Conservation (phyloP, 2,888 invertebrate genomes). For the Eristalis arbustorum region DNA sequence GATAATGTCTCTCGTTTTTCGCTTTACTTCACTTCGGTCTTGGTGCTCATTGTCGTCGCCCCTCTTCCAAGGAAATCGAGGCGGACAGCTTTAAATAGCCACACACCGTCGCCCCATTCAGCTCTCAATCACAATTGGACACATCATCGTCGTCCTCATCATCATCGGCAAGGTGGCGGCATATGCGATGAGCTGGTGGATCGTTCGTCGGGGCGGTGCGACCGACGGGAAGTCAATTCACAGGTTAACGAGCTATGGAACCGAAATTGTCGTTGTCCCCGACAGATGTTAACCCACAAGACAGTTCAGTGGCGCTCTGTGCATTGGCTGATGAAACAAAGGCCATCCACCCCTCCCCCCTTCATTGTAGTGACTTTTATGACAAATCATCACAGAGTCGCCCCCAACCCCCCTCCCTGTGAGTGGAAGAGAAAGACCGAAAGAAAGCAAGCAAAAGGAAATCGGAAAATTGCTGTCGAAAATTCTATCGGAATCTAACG, state of each 20-base stretch:
- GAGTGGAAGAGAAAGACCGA: not conserved
- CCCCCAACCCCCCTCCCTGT: too few species aligned
- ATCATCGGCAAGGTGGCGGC: not conserved
- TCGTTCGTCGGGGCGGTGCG: not conserved
- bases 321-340: slow-evolving; percentile 21
- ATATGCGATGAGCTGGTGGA: not conserved
- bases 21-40: not conserved
- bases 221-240: slow-evolving; percentile 29
- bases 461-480: slow-evolving; percentile 56
- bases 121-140: slow-evolving; percentile 12
- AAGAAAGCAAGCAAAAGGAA: not conserved
- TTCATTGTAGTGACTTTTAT: slow-evolving; percentile 39
- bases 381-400: slow-evolving; percentile 58
- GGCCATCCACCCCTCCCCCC: not conserved
- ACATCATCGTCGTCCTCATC: slow-evolving; percentile 33
- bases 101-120: not conserved
- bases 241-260: slow-evolving; percentile 56
- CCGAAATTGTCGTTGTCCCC: slow-evolving; percentile 34
- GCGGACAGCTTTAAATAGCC: slow-evolving; percentile 3
- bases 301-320: slow-evolving; percentile 23
- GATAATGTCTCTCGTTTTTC: not conserved
- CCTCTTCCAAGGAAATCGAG: not conserved
- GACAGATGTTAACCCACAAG: slow-evolving; percentile 52
- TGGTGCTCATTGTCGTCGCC: not conserved
- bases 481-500: slow-evolving; percentile 62